These are phyloP conservation scores for Lagorchestes hirsutus DNA, from an alignment of 2,797 vertebrate species.

Conservation along the genomic window DNA sequence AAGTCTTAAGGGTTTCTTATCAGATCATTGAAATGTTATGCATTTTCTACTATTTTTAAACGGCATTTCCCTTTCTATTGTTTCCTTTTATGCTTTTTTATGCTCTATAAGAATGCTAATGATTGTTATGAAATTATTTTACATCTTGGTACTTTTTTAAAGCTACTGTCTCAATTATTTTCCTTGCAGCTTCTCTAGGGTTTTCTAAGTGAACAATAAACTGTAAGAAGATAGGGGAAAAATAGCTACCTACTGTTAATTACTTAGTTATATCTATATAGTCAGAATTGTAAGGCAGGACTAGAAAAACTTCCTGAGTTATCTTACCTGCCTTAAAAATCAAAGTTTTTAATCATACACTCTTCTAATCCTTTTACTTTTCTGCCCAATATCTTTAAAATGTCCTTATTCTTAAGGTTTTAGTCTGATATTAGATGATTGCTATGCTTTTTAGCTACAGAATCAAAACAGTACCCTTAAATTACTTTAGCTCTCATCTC, in stretches of 20 bases:
- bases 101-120: not conserved
- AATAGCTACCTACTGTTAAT: not conserved
- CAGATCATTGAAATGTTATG: not conserved
- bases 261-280: not conserved
- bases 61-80: not conserved
- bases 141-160: not conserved
- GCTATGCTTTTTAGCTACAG: not conserved
- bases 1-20: not conserved
- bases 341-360: too few relatives aligned
- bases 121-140: not conserved
- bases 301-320: too few relatives aligned
- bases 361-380: too few relatives aligned
- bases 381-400: too few relatives aligned
- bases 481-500: not conserved
- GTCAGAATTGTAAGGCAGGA: not conserved
- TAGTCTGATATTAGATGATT: too few relatives aligned
- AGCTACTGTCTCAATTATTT: not conserved
- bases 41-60: not conserved
- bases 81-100: not conserved
- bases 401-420: too few relatives aligned
- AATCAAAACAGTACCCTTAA: not conserved
- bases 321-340: too few relatives aligned
- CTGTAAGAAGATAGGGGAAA: not conserved
- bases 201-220: not conserved
- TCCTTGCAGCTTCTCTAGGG: not conserved